phyloP scores from a whole-genome alignment of 2,113 vertebrate species.

The Cavia aperea region DNA sequence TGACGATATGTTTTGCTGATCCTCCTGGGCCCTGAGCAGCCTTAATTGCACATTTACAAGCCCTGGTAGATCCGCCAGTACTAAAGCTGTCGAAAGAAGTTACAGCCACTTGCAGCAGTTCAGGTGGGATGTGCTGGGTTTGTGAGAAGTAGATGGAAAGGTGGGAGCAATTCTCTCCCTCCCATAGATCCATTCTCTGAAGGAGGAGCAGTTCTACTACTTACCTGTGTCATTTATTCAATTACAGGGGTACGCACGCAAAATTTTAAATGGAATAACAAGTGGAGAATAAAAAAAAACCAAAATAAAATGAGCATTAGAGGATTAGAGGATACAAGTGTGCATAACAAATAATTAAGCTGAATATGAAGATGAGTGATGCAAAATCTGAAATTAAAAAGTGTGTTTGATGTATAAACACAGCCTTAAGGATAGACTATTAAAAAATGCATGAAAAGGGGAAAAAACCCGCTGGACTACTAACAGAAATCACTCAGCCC shows the following conservation, averaged over 20 bases:
- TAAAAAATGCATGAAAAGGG: not conserved
- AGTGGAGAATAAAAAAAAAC: not conserved
- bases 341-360: not conserved
- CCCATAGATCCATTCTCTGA: not conserved
- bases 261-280: not conserved
- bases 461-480: not conserved
- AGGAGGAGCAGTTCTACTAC: not conserved
- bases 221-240: not conserved
- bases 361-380: not conserved
- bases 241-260: not conserved
- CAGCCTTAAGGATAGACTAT: not conserved
- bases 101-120: not conserved
- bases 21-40: not conserved
- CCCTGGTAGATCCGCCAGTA: not conserved
- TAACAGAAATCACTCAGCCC: not conserved
- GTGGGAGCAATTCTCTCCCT: not conserved
- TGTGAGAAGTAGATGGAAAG: not conserved
- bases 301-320: not conserved
- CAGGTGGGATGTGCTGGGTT: not conserved
- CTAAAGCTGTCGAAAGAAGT: not conserved
- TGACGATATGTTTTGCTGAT: not conserved
- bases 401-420: conserved; percentile 14
- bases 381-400: conserved; percentile 36
- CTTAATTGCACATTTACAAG: not conserved
- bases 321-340: not conserved